Conservation (phyloP, 53 echinoderm and acorn worm genomes). For the Echinometra lucunter region DNA sequence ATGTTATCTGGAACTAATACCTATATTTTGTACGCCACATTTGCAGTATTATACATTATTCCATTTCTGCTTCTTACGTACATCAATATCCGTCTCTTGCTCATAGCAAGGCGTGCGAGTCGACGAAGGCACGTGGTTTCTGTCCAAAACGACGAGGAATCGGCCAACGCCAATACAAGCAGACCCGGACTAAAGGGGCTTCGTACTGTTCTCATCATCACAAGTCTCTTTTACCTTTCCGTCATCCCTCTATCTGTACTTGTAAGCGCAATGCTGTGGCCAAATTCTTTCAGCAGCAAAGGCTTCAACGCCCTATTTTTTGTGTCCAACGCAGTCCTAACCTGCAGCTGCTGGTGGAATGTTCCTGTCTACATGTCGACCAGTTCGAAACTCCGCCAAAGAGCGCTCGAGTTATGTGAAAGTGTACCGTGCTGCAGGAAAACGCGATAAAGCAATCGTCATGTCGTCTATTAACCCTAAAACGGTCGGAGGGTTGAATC, state of each 20-base stretch:
- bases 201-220: slow-evolving; percentile 37
- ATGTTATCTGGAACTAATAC: neutral
- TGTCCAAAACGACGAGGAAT: neutral
- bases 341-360: slow-evolving; percentile 59
- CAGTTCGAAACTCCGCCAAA: neutral
- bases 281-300: too few species aligned
- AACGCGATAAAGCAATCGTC: too few species aligned
- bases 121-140: neutral
- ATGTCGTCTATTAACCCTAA: too few species aligned
- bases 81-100: slow-evolving; percentile 14
- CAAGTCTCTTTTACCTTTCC: slow-evolving; percentile 23
- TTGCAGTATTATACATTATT: neutral
- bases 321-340: neutral
- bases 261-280: neutral
- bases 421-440: neutral
- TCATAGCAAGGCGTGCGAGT: neutral
- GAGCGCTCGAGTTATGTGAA: neutral
- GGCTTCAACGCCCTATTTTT: neutral
- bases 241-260: neutral
- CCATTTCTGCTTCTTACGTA: neutral
- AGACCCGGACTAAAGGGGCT: slow-evolving; percentile 10
- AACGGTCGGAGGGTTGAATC: too few species aligned
- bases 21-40: neutral
- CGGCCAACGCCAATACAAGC: neutral
- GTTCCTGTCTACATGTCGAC: slow-evolving; percentile 58